Evolutionary conservation across 2,888 invertebrate genomes (phyloP), one percentile per base, ranked within the genome.

Genomic region (Helicoverpa assulta): DNA sequence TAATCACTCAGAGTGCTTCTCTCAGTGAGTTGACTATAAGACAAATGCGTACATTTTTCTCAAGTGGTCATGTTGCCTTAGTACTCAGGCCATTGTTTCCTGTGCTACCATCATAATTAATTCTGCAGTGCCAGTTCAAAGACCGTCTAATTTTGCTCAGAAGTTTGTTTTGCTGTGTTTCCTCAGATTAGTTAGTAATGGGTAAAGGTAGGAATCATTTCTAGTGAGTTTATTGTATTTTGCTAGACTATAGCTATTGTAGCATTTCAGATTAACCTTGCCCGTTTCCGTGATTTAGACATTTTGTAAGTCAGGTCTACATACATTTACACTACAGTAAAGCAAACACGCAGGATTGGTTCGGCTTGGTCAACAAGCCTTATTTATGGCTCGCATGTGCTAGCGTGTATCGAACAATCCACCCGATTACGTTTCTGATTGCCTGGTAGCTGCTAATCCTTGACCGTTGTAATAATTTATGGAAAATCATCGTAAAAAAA

Each of bases 31-130:
- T 54, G 64, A 67, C 69, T 70, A 57, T 52, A 70, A 80, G 85
- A 84, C 83, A 81, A 84, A 84, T 85, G 85, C 60, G 76, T 77
- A 77, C 81, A 84, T 83, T 85, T 81, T 79, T 84, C 81, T 75
- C 61, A 55, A 82, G 78, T 76, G 78, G 80, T 73, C 78, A 76
- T 67, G 73, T 71, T 73, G 79, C 63, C 68, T 43, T 76, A 60
- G 74, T 74, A 72, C 67, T 59, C 57, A 56, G 70, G 10, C 33
- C 68, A 80, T 82, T 80, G 73, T 73, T 80, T 78, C 76, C 66
- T 72, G 56, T 64, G 65, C 54, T 69, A 55, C 52, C 56, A 57
- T 54, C 50, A 69, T 72, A 72, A 83, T 81, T 82, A 84, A 84
- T 84, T 73, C 57, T 56, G 67, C 68, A 47, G 47, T 70, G 68